These are phyloP conservation scores for Aphis craccivora DNA, from an alignment of 1,140 invertebrate species.

Conservation along the genomic window DNA sequence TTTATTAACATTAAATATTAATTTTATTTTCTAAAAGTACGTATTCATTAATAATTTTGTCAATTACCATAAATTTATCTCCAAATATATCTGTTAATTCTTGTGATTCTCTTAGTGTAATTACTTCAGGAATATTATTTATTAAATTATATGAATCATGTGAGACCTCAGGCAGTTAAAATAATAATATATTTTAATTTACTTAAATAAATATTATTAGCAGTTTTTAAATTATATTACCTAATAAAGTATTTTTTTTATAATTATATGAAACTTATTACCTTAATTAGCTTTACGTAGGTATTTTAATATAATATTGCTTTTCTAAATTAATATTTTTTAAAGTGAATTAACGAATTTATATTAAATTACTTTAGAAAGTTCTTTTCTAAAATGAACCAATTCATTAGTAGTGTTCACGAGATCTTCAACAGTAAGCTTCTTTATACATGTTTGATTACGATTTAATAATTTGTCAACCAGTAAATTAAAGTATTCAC, in stretches of 20 bases:
- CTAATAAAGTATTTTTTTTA: no score
- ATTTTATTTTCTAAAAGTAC: background rate
- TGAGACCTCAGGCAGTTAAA: background rate
- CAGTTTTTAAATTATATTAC: background rate
- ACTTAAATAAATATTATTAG: background rate
- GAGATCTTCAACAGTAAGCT: background rate
- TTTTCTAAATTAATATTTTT: no score
- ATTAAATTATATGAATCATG: background rate
- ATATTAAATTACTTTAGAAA: background rate
- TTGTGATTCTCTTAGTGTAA: conserved; percentile 59
- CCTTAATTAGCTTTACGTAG: no score
- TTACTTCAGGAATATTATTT: conserved; percentile 37
- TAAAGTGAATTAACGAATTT: background rate
- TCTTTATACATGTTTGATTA: background rate
- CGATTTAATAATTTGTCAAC: conserved; percentile 22
- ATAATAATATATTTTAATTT: background rate
- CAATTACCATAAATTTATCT: background rate
- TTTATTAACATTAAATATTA: background rate
- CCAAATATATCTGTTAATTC: conserved; percentile 57
- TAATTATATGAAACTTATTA: no score
- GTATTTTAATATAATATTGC: no score
- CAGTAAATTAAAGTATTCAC: background rate
- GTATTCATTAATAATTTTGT: background rate
- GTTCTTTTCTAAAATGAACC: background rate
- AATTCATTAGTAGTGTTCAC: background rate